These are phyloP conservation scores for Mugil cephalus DNA, from an alignment of 2,113 vertebrate species.

Conservation along the genomic window DNA sequence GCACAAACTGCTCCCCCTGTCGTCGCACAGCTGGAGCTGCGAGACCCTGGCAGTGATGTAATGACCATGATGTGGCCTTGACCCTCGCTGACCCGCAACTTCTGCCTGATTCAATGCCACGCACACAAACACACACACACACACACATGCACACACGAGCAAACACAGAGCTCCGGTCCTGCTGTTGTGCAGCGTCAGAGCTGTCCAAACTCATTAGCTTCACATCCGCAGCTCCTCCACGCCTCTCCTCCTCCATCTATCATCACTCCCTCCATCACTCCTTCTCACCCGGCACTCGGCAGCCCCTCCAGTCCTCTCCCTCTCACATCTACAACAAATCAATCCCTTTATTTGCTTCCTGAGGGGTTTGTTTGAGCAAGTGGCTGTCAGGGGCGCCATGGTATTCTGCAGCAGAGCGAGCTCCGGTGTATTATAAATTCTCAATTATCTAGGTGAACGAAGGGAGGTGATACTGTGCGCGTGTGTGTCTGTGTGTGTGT, in stretches of 20 bases:
- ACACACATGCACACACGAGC: slow-evolving; percentile 22
- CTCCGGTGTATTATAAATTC: slow-evolving; percentile 67
- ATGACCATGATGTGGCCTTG: slow-evolving; percentile 68
- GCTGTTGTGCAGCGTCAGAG: slow-evolving; percentile 64
- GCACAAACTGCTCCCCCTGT: slow-evolving; percentile 17
- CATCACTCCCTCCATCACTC: slow-evolving; percentile 66
- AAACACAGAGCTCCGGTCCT: slow-evolving; percentile 26
- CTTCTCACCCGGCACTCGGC: slow-evolving; percentile 48
- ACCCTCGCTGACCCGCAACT: slow-evolving; percentile 52
- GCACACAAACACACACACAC: not conserved
- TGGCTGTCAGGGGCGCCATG: slow-evolving; percentile 51
- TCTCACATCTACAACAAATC: slow-evolving; percentile 75
- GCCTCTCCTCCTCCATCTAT: slow-evolving; percentile 72
- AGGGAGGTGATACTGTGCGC: not conserved
- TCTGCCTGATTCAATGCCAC: slow-evolving; percentile 29
- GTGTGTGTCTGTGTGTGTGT: slow-evolving; percentile 39
- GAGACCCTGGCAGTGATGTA: slow-evolving; percentile 58
- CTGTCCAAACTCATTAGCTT: slow-evolving; percentile 77
- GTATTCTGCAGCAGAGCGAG: slow-evolving; percentile 58
- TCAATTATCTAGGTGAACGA: slow-evolving; percentile 60
- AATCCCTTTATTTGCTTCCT: slow-evolving; percentile 72
- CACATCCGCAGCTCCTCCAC: slow-evolving; percentile 62
- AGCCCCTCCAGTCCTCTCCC: slow-evolving; percentile 57
- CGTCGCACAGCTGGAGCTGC: slow-evolving; percentile 22
- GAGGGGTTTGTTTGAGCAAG: slow-evolving; percentile 74